Conservation (phyloP, 2,113 vertebrate species). For the Machaerirhynchus nigripectus region DNA sequence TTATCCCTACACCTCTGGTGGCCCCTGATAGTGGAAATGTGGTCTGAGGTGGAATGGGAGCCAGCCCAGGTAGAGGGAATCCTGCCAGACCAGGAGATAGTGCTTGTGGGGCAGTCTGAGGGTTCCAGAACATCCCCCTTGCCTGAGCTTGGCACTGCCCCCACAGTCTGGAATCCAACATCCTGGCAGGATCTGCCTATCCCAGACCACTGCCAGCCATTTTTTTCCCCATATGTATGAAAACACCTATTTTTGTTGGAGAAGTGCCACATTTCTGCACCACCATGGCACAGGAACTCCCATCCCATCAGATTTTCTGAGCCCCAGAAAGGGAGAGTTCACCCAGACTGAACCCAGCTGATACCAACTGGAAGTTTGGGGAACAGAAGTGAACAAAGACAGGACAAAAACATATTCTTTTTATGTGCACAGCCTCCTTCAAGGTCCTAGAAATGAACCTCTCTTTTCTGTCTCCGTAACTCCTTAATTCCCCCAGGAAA, state of each 20-base stretch:
- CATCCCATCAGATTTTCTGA: neutral
- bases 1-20: neutral
- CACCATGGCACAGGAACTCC: neutral
- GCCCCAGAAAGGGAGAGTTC: neutral
- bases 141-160: neutral
- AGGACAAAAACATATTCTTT: neutral
- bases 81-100: rapidly evolving
- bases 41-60: neutral
- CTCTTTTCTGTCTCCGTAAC: neutral
- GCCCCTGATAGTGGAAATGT: neutral
- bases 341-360: neutral
- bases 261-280: neutral
- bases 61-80: neutral
- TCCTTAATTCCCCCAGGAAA: neutral
- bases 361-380: neutral
- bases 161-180: rapidly evolving
- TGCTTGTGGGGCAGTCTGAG: neutral
- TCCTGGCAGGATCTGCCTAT: neutral
- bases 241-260: neutral
- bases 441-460: neutral
- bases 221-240: rapidly evolving
- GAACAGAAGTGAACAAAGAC: neutral
- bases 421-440: neutral
- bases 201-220: neutral
- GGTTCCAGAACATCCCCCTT: neutral